These are phyloP conservation scores for Oophaga sylvatica DNA, from an alignment of 2,797 vertebrate species.

Conservation along the genomic window DNA sequence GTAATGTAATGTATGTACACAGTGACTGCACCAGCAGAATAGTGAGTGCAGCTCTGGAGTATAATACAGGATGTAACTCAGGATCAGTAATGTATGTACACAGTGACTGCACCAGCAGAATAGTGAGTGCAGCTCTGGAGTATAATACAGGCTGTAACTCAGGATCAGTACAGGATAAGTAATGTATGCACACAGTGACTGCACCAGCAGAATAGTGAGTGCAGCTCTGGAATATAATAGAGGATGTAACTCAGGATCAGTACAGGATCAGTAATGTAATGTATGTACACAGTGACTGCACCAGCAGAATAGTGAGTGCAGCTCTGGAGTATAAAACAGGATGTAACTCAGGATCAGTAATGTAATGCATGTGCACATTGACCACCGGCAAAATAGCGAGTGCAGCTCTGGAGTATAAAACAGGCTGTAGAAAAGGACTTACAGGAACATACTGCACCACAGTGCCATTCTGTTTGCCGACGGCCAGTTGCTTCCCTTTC, in stretches of 20 bases:
- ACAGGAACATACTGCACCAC: conserved; percentile 96
- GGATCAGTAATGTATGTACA: neutral
- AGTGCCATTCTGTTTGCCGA: conserved; percentile 89
- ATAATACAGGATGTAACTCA: neutral
- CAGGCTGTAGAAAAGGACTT: conserved; percentile 68
- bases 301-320: conserved; percentile 17
- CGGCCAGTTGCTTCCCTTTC: conserved; percentile 95
- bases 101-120: conserved; percentile 1
- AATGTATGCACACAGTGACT: neutral
- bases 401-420: neutral
- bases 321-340: conserved; percentile 10
- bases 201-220: conserved; percentile 14
- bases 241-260: neutral
- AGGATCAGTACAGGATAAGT: no score
- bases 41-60: conserved; percentile 13
- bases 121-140: conserved; percentile 12
- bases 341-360: neutral
- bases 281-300: neutral
- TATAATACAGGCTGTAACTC: neutral
- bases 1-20: neutral
- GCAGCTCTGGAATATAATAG: conserved; percentile 6
- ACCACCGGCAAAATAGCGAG: neutral
- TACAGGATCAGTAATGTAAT: neutral
- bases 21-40: conserved; percentile 5
- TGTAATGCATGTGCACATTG: neutral